phyloP scores from a whole-genome alignment of 2,113 vertebrate genomes.

The Pluvianellus socialis region DNA sequence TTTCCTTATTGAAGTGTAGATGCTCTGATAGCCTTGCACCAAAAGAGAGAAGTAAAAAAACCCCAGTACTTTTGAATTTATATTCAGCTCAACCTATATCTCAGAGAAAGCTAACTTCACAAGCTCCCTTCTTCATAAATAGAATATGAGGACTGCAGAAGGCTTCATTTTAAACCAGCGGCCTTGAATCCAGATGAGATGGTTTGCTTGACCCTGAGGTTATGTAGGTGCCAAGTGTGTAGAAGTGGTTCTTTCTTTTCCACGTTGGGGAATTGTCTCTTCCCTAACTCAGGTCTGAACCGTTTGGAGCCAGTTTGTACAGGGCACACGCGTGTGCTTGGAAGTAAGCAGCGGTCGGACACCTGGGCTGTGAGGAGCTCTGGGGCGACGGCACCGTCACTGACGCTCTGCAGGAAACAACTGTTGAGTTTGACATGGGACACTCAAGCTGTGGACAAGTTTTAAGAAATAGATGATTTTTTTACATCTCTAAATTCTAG shows the following conservation, averaged over 20 bases:
- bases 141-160: neutral
- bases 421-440: neutral
- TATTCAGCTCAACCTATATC: neutral
- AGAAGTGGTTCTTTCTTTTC: neutral
- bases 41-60: neutral
- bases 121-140: neutral
- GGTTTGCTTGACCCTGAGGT: neutral
- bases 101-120: neutral
- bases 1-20: neutral
- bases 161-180: neutral
- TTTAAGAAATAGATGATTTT: neutral
- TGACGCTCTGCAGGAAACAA: neutral
- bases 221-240: neutral
- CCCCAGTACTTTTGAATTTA: neutral
- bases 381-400: fast-evolving
- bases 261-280: neutral
- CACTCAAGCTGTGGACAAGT: neutral
- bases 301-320: neutral
- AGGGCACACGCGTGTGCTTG: fast-evolving
- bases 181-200: neutral
- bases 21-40: neutral
- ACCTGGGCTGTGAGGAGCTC: neutral
- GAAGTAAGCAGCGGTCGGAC: neutral
- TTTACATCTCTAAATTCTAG: neutral
- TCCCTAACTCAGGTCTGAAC: neutral